Base-by-base conservation (phyloP, 2,797 vertebrate genomes). In the Schizopygopsis pylzovi region DNA sequence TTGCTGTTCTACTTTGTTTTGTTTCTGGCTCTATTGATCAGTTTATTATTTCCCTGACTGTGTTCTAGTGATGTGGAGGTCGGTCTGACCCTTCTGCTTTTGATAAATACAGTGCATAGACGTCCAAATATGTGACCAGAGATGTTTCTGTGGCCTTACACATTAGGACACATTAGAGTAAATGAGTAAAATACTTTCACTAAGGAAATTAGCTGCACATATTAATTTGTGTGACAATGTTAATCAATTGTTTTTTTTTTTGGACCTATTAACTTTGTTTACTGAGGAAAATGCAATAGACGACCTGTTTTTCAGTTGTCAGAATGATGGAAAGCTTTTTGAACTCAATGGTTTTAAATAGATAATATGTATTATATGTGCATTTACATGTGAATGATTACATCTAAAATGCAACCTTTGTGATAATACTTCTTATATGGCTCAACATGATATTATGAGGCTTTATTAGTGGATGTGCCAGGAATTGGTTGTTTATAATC, bases 41-140 rank as follows among this genome's bases (percentile, higher is more conserved):
- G 78, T 75, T 71, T 88, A 81, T 87, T 87, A 86, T 89, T 79
- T 82, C 65, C 70, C 70, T 88, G 88, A 87, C 84, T 86, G 84
- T 79, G 76, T 61, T 87, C 87, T 89, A 88, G 83, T 88, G 84
- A 88, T 49, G 79, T 28, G 59, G 78, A 89, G 79, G 84, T 81
- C 83, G 43, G 22, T 70, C 28, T 67, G 6, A 65, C 25, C 78
- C 41, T 13, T 16, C 79, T 81, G 28, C 28, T 56, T 70, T 70
- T 54, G 13, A 13, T 71, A 56, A 71, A 81, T 54, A 33, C 28
- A 71, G 37, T 56, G 37, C 67, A 28, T 20, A 82, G 49, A 82
- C 6, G 0, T 49, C 28, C 61, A 63, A 18, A 41, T 12, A 1
- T 33, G 18, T 56, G 49, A 56, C 43, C 8, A 20, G 16, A 56